Evolutionary conservation across 2,888 invertebrate genomes (phyloP).

Genomic region (Bedellia somnulentella): DNA sequence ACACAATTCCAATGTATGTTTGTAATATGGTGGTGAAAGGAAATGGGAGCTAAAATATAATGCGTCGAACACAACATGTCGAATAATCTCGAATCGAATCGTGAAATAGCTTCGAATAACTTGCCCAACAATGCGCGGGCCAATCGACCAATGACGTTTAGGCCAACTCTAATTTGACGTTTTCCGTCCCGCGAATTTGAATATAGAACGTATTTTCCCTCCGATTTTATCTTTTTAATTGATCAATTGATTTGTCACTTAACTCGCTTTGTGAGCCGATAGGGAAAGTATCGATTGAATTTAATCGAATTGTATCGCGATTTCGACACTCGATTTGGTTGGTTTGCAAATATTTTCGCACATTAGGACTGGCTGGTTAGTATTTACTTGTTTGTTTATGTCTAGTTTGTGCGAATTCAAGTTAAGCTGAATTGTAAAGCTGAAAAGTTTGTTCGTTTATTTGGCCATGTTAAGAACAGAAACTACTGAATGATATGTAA

Average conservation of each 20-base stretch:
- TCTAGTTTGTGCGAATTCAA: not conserved
- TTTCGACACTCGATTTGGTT: not conserved
- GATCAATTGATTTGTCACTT: constrained; percentile 41
- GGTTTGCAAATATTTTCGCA: no score
- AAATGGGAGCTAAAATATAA: not conserved
- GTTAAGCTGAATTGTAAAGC: not conserved
- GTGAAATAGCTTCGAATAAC: no score
- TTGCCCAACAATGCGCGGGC: not conserved
- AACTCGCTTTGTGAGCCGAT: constrained; percentile 11
- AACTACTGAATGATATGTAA: no score
- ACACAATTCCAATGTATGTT: not conserved
- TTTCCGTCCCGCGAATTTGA: constrained; percentile 17
- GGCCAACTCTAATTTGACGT: constrained; percentile 17
- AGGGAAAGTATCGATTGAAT: not conserved
- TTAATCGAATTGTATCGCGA: not conserved
- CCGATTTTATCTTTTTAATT: constrained; percentile 22
- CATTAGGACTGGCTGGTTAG: no score
- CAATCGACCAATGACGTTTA: not conserved
- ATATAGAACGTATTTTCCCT: constrained; percentile 18
- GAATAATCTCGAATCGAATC: no score
- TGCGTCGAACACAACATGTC: no score
- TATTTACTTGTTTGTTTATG: not conserved
- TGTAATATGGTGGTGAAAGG: not conserved
- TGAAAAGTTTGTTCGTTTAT: no score
- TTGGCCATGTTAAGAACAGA: not conserved